Evolutionary conservation across 2,797 vertebrate genomes (phyloP).

Genomic region (Schizopygopsis pylzovi): DNA sequence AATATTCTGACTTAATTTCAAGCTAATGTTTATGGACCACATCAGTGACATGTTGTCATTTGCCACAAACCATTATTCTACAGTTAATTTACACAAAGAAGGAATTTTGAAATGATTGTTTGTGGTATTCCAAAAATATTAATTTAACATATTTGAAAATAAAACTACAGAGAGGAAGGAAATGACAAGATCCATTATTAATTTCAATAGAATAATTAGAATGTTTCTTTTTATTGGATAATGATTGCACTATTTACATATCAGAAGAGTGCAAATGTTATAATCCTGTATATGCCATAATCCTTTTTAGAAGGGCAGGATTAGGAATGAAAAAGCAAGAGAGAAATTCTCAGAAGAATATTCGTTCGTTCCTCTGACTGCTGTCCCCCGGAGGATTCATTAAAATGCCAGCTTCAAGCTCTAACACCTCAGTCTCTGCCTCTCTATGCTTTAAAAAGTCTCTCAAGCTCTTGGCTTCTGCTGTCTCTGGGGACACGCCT

Average conservation of each 20-base stretch:
- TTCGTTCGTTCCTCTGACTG: constrained; percentile 43
- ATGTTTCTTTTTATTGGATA: background rate
- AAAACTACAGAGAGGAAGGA: background rate
- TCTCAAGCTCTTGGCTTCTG: constrained; percentile 28
- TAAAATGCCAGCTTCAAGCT: constrained; percentile 58
- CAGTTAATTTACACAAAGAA: background rate
- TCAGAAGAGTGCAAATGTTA: background rate
- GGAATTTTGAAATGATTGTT: background rate
- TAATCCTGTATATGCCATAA: background rate
- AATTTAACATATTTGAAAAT: background rate
- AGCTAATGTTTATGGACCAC: constrained; percentile 2
- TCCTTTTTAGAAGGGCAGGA: constrained; percentile 2
- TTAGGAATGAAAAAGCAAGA: background rate
- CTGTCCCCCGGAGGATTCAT: constrained; percentile 33
- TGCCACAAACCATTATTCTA: background rate
- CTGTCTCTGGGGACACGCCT: constrained; percentile 20
- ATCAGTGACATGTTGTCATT: background rate
- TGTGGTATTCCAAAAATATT: background rate
- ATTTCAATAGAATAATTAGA: background rate
- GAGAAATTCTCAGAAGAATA: constrained; percentile 27
- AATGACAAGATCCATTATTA: background rate
- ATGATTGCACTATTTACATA: background rate
- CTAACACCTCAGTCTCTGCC: constrained; percentile 23
- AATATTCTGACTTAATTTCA: background rate
- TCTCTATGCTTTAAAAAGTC: constrained; percentile 35